Percentiles rank a stretch among this genome's conserved stretches.
Evolutionary conservation across 2,113 vertebrate species (phyloP).

Genomic region (Paraplagusia blochii): DNA sequence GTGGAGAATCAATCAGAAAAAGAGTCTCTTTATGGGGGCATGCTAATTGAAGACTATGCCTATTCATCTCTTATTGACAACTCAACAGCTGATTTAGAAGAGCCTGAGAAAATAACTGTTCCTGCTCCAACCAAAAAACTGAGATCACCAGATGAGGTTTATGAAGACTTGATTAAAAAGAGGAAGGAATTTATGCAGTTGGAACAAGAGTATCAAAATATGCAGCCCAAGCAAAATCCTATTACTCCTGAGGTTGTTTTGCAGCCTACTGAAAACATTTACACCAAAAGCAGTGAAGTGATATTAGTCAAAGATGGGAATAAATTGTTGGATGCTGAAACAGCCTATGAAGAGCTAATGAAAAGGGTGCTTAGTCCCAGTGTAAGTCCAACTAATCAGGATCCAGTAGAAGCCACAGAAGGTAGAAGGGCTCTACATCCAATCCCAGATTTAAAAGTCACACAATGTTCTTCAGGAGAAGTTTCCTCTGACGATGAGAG

Average conservation of each 20-base stretch:
- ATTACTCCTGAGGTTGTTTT: constrained; percentile 84
- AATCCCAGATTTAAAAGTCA: constrained; percentile 96
- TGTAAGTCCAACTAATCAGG: constrained; percentile 82
- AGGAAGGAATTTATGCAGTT: constrained; percentile 78
- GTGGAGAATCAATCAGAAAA: constrained; percentile 84
- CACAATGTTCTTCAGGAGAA: constrained; percentile 94
- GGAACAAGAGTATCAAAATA: constrained; percentile 81
- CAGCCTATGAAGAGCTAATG: constrained; percentile 93
- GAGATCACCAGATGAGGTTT: constrained; percentile 84
- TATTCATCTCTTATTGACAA: constrained; percentile 90
- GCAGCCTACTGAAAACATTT: constrained; percentile 80
- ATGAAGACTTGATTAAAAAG: constrained; percentile 86
- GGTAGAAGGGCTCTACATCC: constrained; percentile 80
- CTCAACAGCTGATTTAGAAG: constrained; percentile 72
- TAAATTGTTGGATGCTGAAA: constrained; percentile 86
- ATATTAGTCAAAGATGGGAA: constrained; percentile 81
- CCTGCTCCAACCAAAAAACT: constrained; percentile 79
- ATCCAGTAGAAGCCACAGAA: constrained; percentile 62
- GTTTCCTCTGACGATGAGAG: constrained; percentile 87
- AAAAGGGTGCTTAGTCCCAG: constrained; percentile 85
- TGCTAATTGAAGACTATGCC: constrained; percentile 96
- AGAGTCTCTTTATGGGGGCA: constrained; percentile 90
- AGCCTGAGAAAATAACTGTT: constrained; percentile 74
- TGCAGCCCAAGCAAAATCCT: constrained; percentile 75
- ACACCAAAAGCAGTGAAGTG: constrained; percentile 73